Evolutionary conservation across 2,888 invertebrate species (phyloP).

Genomic region (Abscondita cerata): DNA sequence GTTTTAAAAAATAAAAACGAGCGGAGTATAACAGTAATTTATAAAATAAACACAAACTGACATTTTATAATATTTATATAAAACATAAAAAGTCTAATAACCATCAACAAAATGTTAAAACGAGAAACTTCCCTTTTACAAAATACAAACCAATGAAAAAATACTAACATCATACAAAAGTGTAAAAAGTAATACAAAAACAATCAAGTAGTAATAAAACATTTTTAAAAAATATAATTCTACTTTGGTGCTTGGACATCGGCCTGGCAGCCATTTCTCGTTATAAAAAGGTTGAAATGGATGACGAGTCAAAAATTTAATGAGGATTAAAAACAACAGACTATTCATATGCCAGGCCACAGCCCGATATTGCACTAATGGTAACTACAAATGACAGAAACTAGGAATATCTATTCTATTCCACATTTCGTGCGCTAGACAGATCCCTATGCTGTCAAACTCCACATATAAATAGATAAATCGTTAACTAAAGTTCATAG

Average conservation of each 20-base stretch:
- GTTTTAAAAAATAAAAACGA: constrained; percentile 12
- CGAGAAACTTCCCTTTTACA: constrained; percentile 55
- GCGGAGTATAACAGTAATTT: constrained; percentile 58
- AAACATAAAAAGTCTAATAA: constrained; percentile 61
- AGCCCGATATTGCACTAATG: constrained; percentile 59
- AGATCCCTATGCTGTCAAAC: constrained; percentile 38
- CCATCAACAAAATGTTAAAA: constrained; percentile 60
- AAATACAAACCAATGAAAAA: constrained; percentile 55
- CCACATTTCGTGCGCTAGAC: constrained; percentile 24
- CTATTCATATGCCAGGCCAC: constrained; percentile 57
- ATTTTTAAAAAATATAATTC: constrained; percentile 54
- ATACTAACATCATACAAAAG: constrained; percentile 60
- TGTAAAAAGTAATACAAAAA: constrained; percentile 60
- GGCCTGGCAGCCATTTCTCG: constrained; percentile 28
- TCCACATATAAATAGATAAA: constrained; percentile 48
- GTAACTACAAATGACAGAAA: constrained; percentile 53
- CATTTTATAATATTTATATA: constrained; percentile 59
- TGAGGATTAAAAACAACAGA: constrained; percentile 58
- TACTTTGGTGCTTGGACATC: constrained; percentile 52
- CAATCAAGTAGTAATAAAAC: constrained; percentile 54
- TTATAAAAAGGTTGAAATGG: constrained; percentile 41
- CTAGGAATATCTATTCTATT: constrained; percentile 16
- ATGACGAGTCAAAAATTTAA: constrained; percentile 54
- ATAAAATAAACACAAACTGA: constrained; percentile 60
- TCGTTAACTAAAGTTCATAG: constrained; percentile 51